phyloP scores from a whole-genome alignment of 92 coral and sea anemone species.

The Heliopora coerulea region DNA sequence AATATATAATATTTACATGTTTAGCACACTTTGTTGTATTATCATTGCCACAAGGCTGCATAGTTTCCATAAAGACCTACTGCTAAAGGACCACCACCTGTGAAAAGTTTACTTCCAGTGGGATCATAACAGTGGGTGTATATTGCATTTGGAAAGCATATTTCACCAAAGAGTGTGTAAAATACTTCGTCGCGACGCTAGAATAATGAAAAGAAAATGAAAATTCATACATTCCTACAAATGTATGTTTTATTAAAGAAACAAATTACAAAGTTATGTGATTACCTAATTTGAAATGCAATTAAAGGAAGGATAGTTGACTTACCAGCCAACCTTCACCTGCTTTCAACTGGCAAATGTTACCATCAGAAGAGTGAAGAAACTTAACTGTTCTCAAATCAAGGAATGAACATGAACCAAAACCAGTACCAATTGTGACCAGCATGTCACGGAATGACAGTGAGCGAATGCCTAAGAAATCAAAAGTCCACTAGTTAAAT shows the following conservation, averaged over 20 bases:
- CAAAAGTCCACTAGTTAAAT: background rate
- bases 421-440: constrained; percentile 89
- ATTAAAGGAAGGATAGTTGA: background rate
- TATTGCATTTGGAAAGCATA: constrained; percentile 80
- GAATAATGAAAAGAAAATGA: background rate
- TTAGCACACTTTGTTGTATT: background rate
- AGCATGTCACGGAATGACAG: constrained; percentile 73
- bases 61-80: constrained; percentile 85
- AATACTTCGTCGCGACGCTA: constrained; percentile 46
- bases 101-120: constrained; percentile 81
- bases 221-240: too few relatives aligned
- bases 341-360: constrained; percentile 60
- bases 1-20: background rate
- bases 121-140: constrained; percentile 96
- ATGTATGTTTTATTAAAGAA: too few relatives aligned
- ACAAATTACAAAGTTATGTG: too few relatives aligned
- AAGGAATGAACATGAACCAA: constrained; percentile 81
- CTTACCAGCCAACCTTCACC: constrained; percentile 99
- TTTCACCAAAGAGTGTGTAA: constrained; percentile 61
- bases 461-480: constrained; percentile 79
- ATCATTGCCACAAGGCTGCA: constrained; percentile 90
- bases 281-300: too few relatives aligned
- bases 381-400: constrained; percentile 63
- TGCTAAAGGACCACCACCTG: constrained; percentile 96
- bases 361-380: constrained; percentile 46